phyloP scores from a whole-genome alignment of 2,888 invertebrate genomes.

The Hermodice carunculata region DNA sequence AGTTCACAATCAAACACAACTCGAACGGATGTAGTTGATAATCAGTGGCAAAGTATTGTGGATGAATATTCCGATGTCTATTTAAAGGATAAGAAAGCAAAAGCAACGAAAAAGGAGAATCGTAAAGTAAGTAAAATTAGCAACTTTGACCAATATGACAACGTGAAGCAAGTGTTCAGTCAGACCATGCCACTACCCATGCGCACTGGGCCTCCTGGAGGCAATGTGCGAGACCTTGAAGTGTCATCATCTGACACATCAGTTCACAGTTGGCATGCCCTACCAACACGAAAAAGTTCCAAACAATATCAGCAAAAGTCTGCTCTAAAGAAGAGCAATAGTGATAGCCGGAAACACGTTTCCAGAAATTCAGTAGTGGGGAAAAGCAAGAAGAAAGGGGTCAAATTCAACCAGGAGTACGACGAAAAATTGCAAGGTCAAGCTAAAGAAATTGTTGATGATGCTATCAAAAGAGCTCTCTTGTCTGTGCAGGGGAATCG shows the following conservation, averaged over 20 bases:
- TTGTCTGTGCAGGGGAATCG: not conserved
- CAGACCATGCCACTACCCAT: constrained; percentile 20
- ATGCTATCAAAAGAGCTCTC: constrained; percentile 14
- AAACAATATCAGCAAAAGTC: too few relatives aligned
- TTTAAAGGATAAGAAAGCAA: not conserved
- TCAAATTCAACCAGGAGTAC: constrained; percentile 6
- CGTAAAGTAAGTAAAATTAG: constrained; percentile 15
- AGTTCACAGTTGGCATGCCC: constrained; percentile 13
- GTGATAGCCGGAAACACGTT: too few relatives aligned
- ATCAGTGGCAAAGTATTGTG: constrained; percentile 19
- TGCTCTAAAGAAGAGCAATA: too few relatives aligned
- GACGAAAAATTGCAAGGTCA: constrained; percentile 4
- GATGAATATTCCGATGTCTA: constrained; percentile 17
- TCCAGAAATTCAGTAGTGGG: too few relatives aligned
- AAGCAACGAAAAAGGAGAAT: not conserved
- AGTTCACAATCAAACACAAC: too few relatives aligned
- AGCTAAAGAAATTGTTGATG: constrained; percentile 20
- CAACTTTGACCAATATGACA: constrained; percentile 22
- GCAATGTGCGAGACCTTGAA: constrained; percentile 16
- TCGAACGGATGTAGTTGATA: not conserved
- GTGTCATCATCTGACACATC: constrained; percentile 12
- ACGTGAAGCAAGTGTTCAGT: constrained; percentile 28
- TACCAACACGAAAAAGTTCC: too few relatives aligned
- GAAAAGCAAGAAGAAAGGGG: too few relatives aligned
- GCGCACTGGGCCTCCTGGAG: constrained; percentile 14